Evolutionary conservation across 92 coral and sea anemone genomes (phyloP), one percentile per base, ranked within the genome.

Genomic region (Ricordea florida): DNA sequence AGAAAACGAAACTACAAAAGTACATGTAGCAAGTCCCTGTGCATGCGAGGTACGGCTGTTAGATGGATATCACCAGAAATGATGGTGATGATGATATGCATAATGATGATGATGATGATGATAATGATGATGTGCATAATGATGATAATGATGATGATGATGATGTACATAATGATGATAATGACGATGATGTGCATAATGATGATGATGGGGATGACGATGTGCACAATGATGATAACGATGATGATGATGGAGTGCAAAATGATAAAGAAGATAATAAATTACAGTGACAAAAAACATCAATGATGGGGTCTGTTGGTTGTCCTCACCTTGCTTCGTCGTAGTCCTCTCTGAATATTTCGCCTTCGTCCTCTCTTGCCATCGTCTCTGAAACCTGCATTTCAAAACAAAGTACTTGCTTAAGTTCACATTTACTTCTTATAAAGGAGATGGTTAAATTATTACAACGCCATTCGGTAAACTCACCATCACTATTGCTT

Each of bases 401-500:
- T 22, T 33, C 28, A 28, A 8, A 50, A 2, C 11, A 66, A 23
- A 33, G 26, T 0, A 8, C 20, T 1, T 4, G 24, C 8, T 16
- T 44, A 3, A 11, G 6, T 4, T 21, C 3, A 13, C 17, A n/a
- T n/a, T n/a, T n/a, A n/a, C n/a, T n/a, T n/a, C n/a, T n/a, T n/a
- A n/a, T n/a, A n/a, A n/a, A n/a, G 44, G 9, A 38, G 8, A 38
- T n/a, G n/a, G n/a, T n/a, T n/a, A n/a, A n/a, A n/a, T n/a, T n/a
- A n/a, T n/a, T n/a, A n/a, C n/a, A n/a, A n/a, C n/a, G n/a, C 72
- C 20, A 24, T 20, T 16, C 16, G 13, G 15, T 45, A 44, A 29
- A 46, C 73, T 34, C 55, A 89, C 94, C 88, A 43, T 85, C 94
- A 30, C 70, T 86, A 57, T 26, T 64, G 37, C 76, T 44, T 0